Conservation (phyloP, 2,113 vertebrate genomes). For the Micromys minutus region DNA sequence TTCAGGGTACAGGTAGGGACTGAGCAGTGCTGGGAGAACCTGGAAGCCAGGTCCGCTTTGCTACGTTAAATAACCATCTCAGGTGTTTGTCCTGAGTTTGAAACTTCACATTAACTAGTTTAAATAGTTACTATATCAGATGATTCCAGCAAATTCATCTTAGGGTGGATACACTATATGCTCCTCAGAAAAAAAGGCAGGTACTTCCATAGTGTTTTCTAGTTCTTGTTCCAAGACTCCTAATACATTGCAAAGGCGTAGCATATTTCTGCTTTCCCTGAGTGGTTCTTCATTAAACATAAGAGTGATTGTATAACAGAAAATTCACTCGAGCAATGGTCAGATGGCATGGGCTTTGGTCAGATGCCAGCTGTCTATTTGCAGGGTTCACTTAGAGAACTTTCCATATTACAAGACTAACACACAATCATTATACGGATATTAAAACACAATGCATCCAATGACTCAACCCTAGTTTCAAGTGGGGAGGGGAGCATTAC, state of each 20-base stretch:
- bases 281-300: slow-evolving; percentile 49
- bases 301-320: slow-evolving; percentile 38
- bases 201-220: slow-evolving; percentile 24
- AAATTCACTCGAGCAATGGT: slow-evolving; percentile 45
- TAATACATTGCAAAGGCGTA: slow-evolving; percentile 43
- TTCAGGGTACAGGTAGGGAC: no score
- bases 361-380: slow-evolving; percentile 53
- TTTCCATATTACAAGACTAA: slow-evolving; percentile 9
- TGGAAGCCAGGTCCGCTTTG: no score
- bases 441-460: background rate
- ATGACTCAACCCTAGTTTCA: background rate
- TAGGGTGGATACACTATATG: background rate
- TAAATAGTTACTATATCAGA: background rate
- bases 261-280: background rate
- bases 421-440: background rate
- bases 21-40: no score
- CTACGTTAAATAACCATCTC: no score
- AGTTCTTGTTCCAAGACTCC: slow-evolving; percentile 41
- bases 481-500: background rate
- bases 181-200: slow-evolving; percentile 10
- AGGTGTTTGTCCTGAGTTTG: no score
- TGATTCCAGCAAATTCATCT: slow-evolving; percentile 17
- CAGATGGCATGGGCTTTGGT: slow-evolving; percentile 56
- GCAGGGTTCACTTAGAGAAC: background rate
- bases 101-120: background rate